Evolutionary conservation across 2,888 invertebrate genomes (phyloP).

Genomic region (Crematogaster levior): DNA sequence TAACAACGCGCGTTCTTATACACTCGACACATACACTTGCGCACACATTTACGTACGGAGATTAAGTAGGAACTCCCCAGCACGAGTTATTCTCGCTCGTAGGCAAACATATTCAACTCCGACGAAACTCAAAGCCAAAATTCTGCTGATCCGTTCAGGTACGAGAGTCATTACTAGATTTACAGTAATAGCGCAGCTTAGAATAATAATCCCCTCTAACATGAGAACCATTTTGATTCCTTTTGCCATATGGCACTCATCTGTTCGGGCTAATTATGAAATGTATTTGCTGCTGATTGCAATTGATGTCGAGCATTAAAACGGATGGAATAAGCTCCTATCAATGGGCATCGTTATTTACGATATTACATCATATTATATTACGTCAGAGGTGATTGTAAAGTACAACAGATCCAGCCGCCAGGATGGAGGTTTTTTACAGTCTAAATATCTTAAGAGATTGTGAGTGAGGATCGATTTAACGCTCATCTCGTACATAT

Average conservation of each 20-base stretch:
- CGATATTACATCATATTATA: background rate
- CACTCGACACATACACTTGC: constrained; percentile 22
- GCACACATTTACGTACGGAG: constrained; percentile 41
- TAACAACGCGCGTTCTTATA: constrained; percentile 65
- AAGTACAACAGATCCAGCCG: background rate
- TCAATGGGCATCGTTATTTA: constrained; percentile 4
- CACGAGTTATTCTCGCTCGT: constrained; percentile 65
- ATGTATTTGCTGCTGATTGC: constrained; percentile 59
- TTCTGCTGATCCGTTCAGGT: constrained; percentile 78
- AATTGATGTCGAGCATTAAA: constrained; percentile 9
- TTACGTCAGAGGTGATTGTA: background rate
- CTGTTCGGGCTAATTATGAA: constrained; percentile 67
- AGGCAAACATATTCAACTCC: constrained; percentile 78
- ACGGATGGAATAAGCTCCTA: background rate
- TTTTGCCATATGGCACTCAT: constrained; percentile 50
- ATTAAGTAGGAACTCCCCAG: constrained; percentile 43
- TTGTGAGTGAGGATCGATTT: background rate
- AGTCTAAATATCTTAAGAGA: background rate
- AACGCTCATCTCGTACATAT: constrained; percentile 5
- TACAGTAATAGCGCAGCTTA: constrained; percentile 70
- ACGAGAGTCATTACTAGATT: constrained; percentile 76
- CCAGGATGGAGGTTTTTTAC: background rate
- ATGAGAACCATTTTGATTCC: constrained; percentile 68
- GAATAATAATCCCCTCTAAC: constrained; percentile 68
- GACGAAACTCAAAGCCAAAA: constrained; percentile 73